phyloP scores from a whole-genome alignment of 2,888 invertebrate genomes.

The Cheilosia scutellata region DNA sequence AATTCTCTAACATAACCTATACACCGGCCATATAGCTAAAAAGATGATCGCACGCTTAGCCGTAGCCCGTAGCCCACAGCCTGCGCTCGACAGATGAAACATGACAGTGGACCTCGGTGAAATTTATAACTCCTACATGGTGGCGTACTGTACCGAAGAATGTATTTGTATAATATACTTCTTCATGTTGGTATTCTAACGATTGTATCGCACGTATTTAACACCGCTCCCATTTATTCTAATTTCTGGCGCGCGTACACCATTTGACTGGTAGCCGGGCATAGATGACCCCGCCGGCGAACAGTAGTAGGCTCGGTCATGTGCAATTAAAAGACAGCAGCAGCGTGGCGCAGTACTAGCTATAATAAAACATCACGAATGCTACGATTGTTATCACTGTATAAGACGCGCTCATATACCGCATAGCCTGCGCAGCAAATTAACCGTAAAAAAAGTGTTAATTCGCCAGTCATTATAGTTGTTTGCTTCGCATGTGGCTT shows the following conservation, averaged over 20 bases:
- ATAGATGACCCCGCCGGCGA: slow-evolving; percentile 39
- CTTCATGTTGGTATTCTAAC: slow-evolving; percentile 56
- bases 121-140: slow-evolving; percentile 57
- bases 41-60: slow-evolving; percentile 25
- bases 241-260: slow-evolving; percentile 40
- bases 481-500: slow-evolving; percentile 39
- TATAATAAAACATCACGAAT: slow-evolving; percentile 53
- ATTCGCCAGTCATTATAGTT: slow-evolving; percentile 61
- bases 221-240: slow-evolving; percentile 63
- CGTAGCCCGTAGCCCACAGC: background rate
- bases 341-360: slow-evolving; percentile 27
- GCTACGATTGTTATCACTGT: slow-evolving; percentile 57
- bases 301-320: slow-evolving; percentile 52
- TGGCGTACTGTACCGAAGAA: slow-evolving; percentile 33
- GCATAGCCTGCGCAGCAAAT: slow-evolving; percentile 37
- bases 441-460: slow-evolving; percentile 60
- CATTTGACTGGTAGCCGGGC: slow-evolving; percentile 5
- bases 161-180: slow-evolving; percentile 23
- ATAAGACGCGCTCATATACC: slow-evolving; percentile 19
- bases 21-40: background rate
- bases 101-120: slow-evolving; percentile 37
- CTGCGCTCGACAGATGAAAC: slow-evolving; percentile 28
- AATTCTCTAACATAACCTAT: slow-evolving; percentile 38
- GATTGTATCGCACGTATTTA: slow-evolving; percentile 61
- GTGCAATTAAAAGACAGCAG: slow-evolving; percentile 48